Conservation (phyloP, 37 sponge, comb jelly and placozoan genomes). For the Cliona cf. orientalis region DNA sequence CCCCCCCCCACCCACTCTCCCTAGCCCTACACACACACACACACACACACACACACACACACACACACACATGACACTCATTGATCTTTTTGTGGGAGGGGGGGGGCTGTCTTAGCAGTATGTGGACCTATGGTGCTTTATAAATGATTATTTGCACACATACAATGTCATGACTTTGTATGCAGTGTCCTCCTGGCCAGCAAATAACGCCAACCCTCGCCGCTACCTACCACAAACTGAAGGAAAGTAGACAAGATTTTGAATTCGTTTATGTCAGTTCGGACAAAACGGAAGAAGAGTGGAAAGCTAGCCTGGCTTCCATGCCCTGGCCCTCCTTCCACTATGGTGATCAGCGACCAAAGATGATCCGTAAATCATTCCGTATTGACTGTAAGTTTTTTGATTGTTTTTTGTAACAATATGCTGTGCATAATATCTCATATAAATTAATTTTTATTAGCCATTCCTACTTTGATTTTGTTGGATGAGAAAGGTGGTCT, state of each 20-base stretch:
- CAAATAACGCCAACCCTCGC: constrained; percentile 85
- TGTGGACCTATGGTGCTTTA: too few relatives aligned
- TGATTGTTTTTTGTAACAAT: too few relatives aligned
- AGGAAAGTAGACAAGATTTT: constrained; percentile 68
- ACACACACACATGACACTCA: too few relatives aligned
- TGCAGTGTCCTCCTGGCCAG: constrained; percentile 91
- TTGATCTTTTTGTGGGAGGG: too few relatives aligned
- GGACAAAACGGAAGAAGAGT: constrained; percentile 72
- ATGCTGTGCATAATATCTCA: too few relatives aligned
- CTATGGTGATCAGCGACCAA: constrained; percentile 60
- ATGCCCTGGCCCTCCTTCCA: constrained; percentile 92
- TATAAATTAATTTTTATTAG: too few relatives aligned
- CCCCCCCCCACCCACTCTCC: too few relatives aligned
- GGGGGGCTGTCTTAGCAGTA: too few relatives aligned
- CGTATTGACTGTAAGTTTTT: constrained; percentile 62
- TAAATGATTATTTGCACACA: too few relatives aligned
- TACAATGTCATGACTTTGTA: neutral
- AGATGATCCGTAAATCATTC: constrained; percentile 51
- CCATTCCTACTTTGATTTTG: constrained; percentile 82
- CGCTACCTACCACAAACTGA: constrained; percentile 70
- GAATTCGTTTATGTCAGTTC: constrained; percentile 90
- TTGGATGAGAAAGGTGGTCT: constrained; percentile 57
- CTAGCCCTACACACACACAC: too few relatives aligned
- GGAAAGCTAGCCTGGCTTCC: constrained; percentile 70
- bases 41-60: too few relatives aligned